A percentile compares a stretch with the other conserved stretches of the same genome.
These are phyloP conservation scores for Campaea margaritaria DNA, from an alignment of 2,888 invertebrate species.

Conservation along the genomic window DNA sequence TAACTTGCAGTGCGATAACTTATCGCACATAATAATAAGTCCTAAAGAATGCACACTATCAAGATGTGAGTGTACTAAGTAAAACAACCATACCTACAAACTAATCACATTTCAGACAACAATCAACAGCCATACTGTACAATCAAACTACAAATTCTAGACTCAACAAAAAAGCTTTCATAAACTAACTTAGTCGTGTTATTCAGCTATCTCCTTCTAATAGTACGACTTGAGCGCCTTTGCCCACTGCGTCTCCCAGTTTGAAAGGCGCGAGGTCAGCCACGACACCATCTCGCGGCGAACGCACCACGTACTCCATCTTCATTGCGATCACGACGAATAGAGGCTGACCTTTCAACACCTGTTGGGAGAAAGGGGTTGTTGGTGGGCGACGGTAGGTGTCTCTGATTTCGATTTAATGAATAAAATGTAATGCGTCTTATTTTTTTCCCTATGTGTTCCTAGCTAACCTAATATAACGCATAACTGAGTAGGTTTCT, in stretches of 20 bases:
- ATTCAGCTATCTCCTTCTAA: constrained; percentile 74
- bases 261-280: constrained; percentile 88
- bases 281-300: constrained; percentile 91
- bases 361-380: constrained; percentile 59
- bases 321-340: constrained; percentile 99
- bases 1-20: too few species aligned
- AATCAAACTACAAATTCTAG: too few species aligned
- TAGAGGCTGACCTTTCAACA: constrained; percentile 94
- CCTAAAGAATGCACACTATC: too few species aligned
- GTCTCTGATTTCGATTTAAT: not conserved
- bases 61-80: too few species aligned
- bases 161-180: not conserved
- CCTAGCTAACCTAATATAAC: too few species aligned
- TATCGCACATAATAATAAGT: too few species aligned
- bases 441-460: too few species aligned
- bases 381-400: not conserved
- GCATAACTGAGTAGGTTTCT: too few species aligned
- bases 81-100: too few species aligned
- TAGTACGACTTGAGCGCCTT: constrained; percentile 87
- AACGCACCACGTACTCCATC: constrained; percentile 98
- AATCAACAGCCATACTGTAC: too few species aligned
- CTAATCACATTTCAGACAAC: too few species aligned
- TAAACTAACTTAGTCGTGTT: constrained; percentile 4
- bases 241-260: constrained; percentile 93
- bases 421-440: too few species aligned